phyloP scores from a whole-genome alignment of 1,140 invertebrate species.

The Melanaphis sacchari region DNA sequence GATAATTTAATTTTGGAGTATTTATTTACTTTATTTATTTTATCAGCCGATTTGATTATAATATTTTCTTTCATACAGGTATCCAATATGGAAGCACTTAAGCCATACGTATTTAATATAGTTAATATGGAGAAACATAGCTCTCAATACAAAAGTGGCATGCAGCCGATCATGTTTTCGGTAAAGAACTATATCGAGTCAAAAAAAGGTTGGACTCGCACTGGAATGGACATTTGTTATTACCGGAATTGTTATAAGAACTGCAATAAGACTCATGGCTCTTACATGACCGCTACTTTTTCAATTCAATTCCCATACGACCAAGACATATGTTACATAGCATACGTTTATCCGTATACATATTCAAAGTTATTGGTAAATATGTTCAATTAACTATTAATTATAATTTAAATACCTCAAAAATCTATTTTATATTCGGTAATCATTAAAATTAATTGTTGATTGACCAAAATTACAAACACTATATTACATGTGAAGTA shows the following conservation, averaged over 20 bases:
- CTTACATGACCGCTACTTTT: slow-evolving; percentile 84
- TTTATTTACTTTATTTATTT: not conserved
- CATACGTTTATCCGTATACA: slow-evolving; percentile 91
- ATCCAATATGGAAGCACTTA: slow-evolving; percentile 76
- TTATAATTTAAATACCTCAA: too few relatives aligned
- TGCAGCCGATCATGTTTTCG: slow-evolving; percentile 91
- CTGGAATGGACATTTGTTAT: slow-evolving; percentile 82
- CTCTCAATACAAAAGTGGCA: slow-evolving; percentile 90
- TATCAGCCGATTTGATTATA: not conserved
- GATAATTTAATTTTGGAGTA: not conserved
- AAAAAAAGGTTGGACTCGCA: slow-evolving; percentile 75
- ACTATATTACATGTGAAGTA: too few relatives aligned
- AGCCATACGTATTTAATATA: slow-evolving; percentile 86
- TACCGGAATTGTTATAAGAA: slow-evolving; percentile 75
- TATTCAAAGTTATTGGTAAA: slow-evolving; percentile 79
- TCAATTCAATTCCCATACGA: slow-evolving; percentile 80
- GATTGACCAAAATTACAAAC: too few relatives aligned
- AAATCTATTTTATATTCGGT: too few relatives aligned
- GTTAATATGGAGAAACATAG: slow-evolving; percentile 90
- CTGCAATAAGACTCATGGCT: slow-evolving; percentile 66
- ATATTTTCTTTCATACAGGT: slow-evolving; percentile 21
- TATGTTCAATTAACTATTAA: slow-evolving; percentile 28
- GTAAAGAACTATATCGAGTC: slow-evolving; percentile 75
- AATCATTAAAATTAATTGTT: too few relatives aligned
- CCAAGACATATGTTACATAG: slow-evolving; percentile 85